Percentiles rank a stretch among this genome's conserved stretches.
These are phyloP conservation scores for Alca torda DNA, from an alignment of 2,797 vertebrate genomes.

Conservation along the genomic window DNA sequence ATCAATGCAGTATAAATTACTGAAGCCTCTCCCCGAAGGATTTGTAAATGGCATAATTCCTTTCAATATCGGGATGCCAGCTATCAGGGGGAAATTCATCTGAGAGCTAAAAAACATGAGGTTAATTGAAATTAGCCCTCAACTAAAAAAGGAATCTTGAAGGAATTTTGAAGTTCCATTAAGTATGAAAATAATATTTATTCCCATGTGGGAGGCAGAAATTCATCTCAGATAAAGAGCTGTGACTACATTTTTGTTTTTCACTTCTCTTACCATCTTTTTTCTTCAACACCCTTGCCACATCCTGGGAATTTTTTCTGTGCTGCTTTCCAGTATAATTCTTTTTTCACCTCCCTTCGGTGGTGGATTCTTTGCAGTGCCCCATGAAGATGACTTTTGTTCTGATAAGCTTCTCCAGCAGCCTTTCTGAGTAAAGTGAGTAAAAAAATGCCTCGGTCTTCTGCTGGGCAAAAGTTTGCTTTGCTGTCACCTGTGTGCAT, in stretches of 20 bases:
- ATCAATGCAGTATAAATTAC: not conserved
- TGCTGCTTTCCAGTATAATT: not conserved
- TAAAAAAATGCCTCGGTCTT: not conserved
- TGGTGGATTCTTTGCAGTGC: not conserved
- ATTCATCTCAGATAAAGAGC: not conserved
- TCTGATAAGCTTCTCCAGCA: not conserved
- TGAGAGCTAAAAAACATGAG: constrained; percentile 17
- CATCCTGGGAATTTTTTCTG: not conserved
- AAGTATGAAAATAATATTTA: constrained; percentile 37
- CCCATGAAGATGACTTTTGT: not conserved
- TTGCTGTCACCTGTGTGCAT: not conserved
- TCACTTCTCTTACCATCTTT: not conserved
- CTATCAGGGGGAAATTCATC: not conserved
- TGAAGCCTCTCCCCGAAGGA: not conserved
- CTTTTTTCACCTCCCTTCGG: not conserved
- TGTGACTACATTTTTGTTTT: not conserved
- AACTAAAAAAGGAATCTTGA: not conserved
- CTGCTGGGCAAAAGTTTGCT: not conserved
- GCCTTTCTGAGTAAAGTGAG: not conserved
- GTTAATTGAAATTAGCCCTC: constrained; percentile 47
- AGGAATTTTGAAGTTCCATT: constrained; percentile 43
- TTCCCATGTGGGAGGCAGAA: not conserved
- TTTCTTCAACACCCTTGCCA: not conserved
- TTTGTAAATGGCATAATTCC: not conserved
- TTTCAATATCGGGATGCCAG: constrained; percentile 4